These are phyloP conservation scores for Byasa hedistus DNA, from an alignment of 2,888 invertebrate species.

Conservation along the genomic window DNA sequence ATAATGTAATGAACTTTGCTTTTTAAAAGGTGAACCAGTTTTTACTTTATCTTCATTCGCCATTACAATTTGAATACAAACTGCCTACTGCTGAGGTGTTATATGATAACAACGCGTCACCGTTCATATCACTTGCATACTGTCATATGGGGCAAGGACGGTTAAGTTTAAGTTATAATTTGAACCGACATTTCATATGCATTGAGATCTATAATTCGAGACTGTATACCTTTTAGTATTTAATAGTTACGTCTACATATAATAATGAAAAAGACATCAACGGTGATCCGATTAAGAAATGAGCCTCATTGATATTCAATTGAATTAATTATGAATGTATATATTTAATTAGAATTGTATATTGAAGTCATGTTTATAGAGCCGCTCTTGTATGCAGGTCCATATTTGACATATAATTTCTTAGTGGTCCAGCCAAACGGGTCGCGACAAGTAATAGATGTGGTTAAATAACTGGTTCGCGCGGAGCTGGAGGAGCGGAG, in stretches of 20 bases:
- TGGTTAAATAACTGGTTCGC: conserved; percentile 22
- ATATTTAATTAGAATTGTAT: conserved; percentile 22
- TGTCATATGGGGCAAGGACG: conserved; percentile 31
- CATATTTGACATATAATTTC: conserved; percentile 27
- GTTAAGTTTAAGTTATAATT: conserved; percentile 7
- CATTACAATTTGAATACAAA: conserved; percentile 55
- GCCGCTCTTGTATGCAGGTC: conserved; percentile 21
- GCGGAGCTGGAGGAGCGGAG: not conserved
- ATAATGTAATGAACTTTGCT: conserved; percentile 56
- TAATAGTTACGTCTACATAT: not conserved
- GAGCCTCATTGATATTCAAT: not conserved
- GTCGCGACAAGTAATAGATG: conserved; percentile 23
- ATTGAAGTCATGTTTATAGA: conserved; percentile 20
- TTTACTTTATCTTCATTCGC: conserved; percentile 46
- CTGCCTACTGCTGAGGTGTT: conserved; percentile 36
- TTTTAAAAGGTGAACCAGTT: conserved; percentile 69
- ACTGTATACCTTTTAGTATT: not conserved
- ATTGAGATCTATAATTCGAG: no score
- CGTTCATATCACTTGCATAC: conserved; percentile 29
- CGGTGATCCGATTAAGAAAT: not conserved
- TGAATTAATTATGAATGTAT: conserved; percentile 18
- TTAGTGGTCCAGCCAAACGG: conserved; percentile 12
- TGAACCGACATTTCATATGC: not conserved
- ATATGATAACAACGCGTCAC: conserved; percentile 27
- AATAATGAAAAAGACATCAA: not conserved